These are phyloP conservation scores for Tolypeutes matacus DNA, from an alignment of 2,797 vertebrate species.

Conservation along the genomic window DNA sequence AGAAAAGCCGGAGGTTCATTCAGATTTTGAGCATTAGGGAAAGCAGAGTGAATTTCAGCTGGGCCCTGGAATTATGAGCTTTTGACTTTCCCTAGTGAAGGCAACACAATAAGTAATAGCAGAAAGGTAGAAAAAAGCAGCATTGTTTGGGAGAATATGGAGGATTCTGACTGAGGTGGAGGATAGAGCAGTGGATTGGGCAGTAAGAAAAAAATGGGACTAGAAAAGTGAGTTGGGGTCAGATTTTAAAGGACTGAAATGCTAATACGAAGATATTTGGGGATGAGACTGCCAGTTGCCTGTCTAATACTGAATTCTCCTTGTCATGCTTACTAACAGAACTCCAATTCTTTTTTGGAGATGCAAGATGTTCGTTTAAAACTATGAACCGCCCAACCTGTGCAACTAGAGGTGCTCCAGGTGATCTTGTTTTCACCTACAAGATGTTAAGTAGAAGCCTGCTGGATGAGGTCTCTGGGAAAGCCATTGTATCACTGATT, in stretches of 20 bases:
- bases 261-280: not conserved
- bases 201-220: not conserved
- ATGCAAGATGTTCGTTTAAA: not conserved
- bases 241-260: rapidly evolving
- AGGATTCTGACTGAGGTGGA: not conserved
- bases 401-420: not conserved
- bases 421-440: not conserved
- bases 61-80: not conserved
- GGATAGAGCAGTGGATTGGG: rapidly evolving
- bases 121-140: not conserved
- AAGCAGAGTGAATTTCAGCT: not conserved
- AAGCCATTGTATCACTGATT: not conserved
- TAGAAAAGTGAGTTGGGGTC: not conserved
- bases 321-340: not conserved
- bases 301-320: not conserved
- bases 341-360: not conserved
- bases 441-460: rapidly evolving
- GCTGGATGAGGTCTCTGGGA: not conserved
- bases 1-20: not conserved
- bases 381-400: not conserved
- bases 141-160: not conserved
- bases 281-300: not conserved
- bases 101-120: not conserved
- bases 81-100: not conserved
- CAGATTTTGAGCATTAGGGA: not conserved